Base-by-base conservation (phyloP, 2,888 invertebrate genomes). In the Rhyacophila evoluta region DNA sequence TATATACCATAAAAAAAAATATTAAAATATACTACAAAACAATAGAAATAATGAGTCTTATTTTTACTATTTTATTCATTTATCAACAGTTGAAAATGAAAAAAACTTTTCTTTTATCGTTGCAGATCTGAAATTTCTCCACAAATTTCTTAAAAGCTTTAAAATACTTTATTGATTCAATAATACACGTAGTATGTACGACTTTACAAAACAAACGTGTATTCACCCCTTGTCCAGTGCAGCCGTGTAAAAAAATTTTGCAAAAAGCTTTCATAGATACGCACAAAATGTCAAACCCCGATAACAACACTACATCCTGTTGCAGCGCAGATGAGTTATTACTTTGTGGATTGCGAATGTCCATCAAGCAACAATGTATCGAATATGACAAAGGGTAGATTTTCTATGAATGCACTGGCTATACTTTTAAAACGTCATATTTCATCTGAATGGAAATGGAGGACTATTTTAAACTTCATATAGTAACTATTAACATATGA, bases 301-400 rank as follows among this genome's bases (percentile, higher is more conserved):
- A 55, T 55, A 55, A 55, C 55, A 55, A 55, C n/a, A n/a, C 55
- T 1, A 12, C 19, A 19, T 55, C 55, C 55, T 55, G 55, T 55
- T 55, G 55, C 55, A 55, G 55, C 10, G 19, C 55, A 55, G 36
- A 55, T 55, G 55, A 74, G 41, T 74, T 55, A 74, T 74, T 74
- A 41, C 55, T 74, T 28, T 55, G 41, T 27, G 41, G 33, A 69
- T 69, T 11, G 38, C 55, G 19, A 29, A 12, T 74, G 68, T 75
- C 75, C 68, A 75, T 75, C 75, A 75, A 75, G 67, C 75, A 36
- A 75, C 75, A 68, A 67, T 75, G 75, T 68, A 75, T 75, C 37
- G 29, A 68, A 36, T 37, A 36, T 15, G 36, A 55, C 29, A 75
- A 75, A 75, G 75, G 36, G 15, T 41, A 41, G 25, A 55, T 28